Conservation (phyloP, 2,113 vertebrate species). For the Orcinus orca region DNA sequence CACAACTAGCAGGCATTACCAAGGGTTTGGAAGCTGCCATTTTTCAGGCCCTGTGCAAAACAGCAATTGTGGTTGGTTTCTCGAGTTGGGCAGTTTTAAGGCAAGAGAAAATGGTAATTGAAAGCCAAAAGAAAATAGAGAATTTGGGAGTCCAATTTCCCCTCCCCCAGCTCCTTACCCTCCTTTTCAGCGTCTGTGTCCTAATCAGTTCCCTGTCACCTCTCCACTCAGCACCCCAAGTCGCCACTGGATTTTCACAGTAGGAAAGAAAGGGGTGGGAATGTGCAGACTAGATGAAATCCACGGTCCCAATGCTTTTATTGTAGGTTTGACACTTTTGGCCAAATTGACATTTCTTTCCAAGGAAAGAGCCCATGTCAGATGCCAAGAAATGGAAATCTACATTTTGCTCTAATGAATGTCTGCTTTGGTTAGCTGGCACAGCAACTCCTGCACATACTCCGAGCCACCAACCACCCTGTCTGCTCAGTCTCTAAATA, state of each 20-base stretch:
- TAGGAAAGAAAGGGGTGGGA: slow-evolving; percentile 60
- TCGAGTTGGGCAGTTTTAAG: slow-evolving; percentile 52
- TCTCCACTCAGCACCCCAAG: slow-evolving; percentile 46
- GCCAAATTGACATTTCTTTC: slow-evolving; percentile 81
- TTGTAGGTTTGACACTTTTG: slow-evolving; percentile 80
- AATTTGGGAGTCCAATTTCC: not conserved
- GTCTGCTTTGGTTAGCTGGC: slow-evolving; percentile 80
- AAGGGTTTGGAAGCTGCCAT: slow-evolving; percentile 42
- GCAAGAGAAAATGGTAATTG: slow-evolving; percentile 59
- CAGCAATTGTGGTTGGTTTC: slow-evolving; percentile 66
- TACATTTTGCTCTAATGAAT: slow-evolving; percentile 81
- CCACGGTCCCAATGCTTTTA: slow-evolving; percentile 77
- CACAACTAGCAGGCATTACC: not conserved
- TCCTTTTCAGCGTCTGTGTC: not conserved
- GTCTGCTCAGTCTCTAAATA: slow-evolving; percentile 79
- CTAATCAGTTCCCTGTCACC: not conserved
- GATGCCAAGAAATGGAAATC: slow-evolving; percentile 80
- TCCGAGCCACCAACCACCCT: slow-evolving; percentile 79
- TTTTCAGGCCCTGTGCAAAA: slow-evolving; percentile 53
- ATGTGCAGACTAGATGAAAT: slow-evolving; percentile 78
- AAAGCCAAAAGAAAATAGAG: slow-evolving; percentile 58
- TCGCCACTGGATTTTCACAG: slow-evolving; percentile 43
- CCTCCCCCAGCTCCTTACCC: not conserved
- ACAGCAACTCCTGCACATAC: slow-evolving; percentile 6
- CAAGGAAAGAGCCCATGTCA: slow-evolving; percentile 77